Evolutionary conservation across 2,113 vertebrate species (phyloP), one percentile per base, ranked within the genome.

Genomic region (Ceyx cyanopectus): DNA sequence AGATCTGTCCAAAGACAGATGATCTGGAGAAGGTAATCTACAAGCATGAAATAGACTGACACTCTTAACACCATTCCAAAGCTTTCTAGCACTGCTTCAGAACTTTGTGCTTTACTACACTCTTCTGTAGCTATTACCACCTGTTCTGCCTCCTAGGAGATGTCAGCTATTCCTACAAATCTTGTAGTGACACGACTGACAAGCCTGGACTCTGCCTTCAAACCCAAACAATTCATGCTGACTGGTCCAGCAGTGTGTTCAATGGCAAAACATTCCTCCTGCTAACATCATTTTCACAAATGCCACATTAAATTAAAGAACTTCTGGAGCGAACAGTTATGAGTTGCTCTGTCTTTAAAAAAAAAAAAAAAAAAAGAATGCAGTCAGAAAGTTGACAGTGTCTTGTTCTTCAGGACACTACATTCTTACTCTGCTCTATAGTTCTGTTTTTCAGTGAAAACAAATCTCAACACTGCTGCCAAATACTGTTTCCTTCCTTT

Each of bases 401-500:
- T 29, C 77, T 91, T 37, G 61, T 26, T 85, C 61, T 82, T 69
- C 48, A 75, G 50, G 50, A 63, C 17, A 17, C 2, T 43, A 58
- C 66, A 80, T 69, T 91, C 81, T 85, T 90, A 60, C 13, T 82
- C 83, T 74, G 62, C 48, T 50, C 12, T 7, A 43, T 48, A 30
- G 66, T 94, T 96, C 89, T 95, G 63, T 76, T 96, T 94, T 91
- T 73, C 85, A 74, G 43, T 56, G 54, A 81, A 73, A 95, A 93
- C 87, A 94, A 66, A 48, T 87, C 72, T 95, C 66, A 57, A 74
- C n/a, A 63, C 61, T 91, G 66, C 51, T 93, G 96, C 91, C 75
- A 95, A 96, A 81, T 29, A 75, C 72, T 0, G 34, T 82, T 95
- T 96, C 79, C 94, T 91, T 95, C 95, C 95, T 94, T 93, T 63